Conservation (phyloP, 2,888 invertebrate species). For the Stramonita haemastoma region DNA sequence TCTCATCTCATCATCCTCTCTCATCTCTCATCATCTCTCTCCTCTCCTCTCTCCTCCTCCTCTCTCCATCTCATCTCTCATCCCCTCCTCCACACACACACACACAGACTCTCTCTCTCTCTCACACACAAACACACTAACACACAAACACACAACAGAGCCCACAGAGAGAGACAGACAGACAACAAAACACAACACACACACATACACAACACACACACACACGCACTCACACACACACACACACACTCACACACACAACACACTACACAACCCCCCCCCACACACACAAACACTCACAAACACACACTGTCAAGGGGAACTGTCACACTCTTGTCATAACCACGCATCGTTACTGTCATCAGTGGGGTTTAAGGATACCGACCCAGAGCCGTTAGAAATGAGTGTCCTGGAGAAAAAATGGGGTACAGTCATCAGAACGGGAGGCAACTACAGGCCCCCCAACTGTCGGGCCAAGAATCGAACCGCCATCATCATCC, state of each 20-base stretch:
- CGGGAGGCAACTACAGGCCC: slow-evolving; percentile 85
- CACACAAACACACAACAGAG: neutral
- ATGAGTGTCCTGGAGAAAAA: neutral
- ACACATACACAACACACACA: too few relatives aligned
- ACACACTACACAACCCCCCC: neutral
- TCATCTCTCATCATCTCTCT: too few relatives aligned
- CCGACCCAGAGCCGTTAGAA: neutral
- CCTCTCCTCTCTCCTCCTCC: neutral
- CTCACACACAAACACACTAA: neutral
- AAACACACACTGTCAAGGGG: neutral
- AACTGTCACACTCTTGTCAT: too few relatives aligned
- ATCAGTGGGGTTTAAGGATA: neutral
- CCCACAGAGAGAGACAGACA: too few relatives aligned
- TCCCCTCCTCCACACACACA: too few relatives aligned
- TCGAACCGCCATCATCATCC: slow-evolving; percentile 93
- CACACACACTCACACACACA: neutral
- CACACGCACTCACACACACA: too few relatives aligned
- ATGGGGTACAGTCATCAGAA: neutral
- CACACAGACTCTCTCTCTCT: too few relatives aligned
- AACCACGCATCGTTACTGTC: neutral
- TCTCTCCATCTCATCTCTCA: too few relatives aligned
- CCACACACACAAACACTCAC: neutral
- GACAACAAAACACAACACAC: too few relatives aligned
- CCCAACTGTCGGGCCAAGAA: slow-evolving; percentile 82
- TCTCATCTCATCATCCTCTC: neutral